Evolutionary conservation across 1,140 invertebrate genomes (phyloP).

Genomic region (Akabosia matsudoensis): DNA sequence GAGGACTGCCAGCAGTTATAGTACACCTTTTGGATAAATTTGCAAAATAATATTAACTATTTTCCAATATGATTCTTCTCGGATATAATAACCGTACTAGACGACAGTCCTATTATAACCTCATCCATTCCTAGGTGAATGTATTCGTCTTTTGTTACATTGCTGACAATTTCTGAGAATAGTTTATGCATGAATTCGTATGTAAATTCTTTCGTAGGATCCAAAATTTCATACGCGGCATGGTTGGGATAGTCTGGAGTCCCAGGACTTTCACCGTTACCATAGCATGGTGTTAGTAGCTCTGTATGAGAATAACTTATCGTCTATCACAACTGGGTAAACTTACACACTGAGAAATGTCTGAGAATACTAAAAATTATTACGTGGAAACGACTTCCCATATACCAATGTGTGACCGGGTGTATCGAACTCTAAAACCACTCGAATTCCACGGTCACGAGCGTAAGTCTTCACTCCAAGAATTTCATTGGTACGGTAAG

Average conservation of each 20-base stretch:
- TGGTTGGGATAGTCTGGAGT: slow-evolving; percentile 47
- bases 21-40: slow-evolving; percentile 5
- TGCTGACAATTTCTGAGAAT: slow-evolving; percentile 42
- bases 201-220: slow-evolving; percentile 64
- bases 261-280: slow-evolving; percentile 52
- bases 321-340: slow-evolving; percentile 63
- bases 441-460: slow-evolving; percentile 72
- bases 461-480: slow-evolving; percentile 65
- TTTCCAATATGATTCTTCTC: slow-evolving; percentile 28
- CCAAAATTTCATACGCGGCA: slow-evolving; percentile 61
- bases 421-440: slow-evolving; percentile 87
- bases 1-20: slow-evolving; percentile 64
- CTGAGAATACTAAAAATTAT: background rate
- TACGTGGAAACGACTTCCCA: slow-evolving; percentile 41
- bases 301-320: slow-evolving; percentile 56
- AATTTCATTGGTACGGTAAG: slow-evolving; percentile 56
- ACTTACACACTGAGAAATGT: no score
- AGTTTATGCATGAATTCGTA: slow-evolving; percentile 67
- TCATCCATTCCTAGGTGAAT: slow-evolving; percentile 90
- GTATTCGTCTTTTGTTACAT: slow-evolving; percentile 70
- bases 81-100: background rate
- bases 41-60: background rate
- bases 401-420: slow-evolving; percentile 59
- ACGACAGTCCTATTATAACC: slow-evolving; percentile 58
- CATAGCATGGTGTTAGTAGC: slow-evolving; percentile 72